Evolutionary conservation across 2,113 vertebrate genomes (phyloP).

Genomic region (Orthonyx spaldingii): DNA sequence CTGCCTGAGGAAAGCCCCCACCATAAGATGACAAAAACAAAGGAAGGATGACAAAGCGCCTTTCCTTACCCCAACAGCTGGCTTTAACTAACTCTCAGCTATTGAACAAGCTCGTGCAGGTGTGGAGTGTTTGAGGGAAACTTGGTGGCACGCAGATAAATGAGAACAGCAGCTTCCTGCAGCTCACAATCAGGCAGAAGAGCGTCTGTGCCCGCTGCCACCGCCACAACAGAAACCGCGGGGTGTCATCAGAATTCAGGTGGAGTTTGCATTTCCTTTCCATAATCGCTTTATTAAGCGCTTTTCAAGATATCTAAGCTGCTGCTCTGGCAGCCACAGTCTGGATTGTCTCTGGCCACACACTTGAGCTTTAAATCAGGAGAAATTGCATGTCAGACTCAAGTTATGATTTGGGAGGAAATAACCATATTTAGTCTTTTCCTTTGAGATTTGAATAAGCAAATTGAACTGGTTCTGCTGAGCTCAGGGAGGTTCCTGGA

Average conservation of each 20-base stretch:
- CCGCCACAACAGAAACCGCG: conserved; percentile 21
- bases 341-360: neutral
- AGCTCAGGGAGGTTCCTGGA: neutral
- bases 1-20: neutral
- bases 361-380: neutral
- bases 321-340: neutral
- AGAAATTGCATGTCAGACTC: neutral
- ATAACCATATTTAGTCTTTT: neutral
- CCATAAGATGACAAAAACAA: fast-evolving
- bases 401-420: neutral
- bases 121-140: neutral
- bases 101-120: neutral
- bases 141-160: neutral
- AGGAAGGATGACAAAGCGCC: neutral
- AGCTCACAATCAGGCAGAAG: conserved; percentile 20
- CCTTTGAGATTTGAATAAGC: neutral
- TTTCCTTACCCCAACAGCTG: neutral
- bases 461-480: fast-evolving
- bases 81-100: neutral
- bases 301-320: neutral
- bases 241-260: conserved; percentile 2
- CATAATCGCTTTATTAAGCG: neutral
- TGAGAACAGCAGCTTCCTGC: conserved; percentile 37
- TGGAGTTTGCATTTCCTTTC: neutral
- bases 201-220: neutral